These are phyloP conservation scores for Volucella bombylans DNA, from an alignment of 2,888 invertebrate species.

Conservation along the genomic window DNA sequence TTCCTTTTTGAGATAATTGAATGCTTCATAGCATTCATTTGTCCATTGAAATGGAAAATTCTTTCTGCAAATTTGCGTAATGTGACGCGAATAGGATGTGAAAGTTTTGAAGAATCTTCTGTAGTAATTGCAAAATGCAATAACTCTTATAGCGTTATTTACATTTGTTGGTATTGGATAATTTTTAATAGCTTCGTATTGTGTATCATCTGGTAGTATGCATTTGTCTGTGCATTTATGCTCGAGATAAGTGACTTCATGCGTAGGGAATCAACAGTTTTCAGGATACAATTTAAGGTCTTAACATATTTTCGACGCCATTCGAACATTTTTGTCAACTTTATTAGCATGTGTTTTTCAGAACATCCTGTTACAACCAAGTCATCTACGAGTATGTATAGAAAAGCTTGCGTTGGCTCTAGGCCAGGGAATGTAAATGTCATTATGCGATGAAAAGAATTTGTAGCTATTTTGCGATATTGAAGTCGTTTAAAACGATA, in stretches of 20 bases:
- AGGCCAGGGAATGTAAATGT: conserved; percentile 70
- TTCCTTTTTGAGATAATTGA: too few relatives aligned
- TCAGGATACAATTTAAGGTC: conserved; percentile 68
- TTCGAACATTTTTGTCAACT: conserved; percentile 36
- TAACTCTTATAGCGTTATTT: too few relatives aligned
- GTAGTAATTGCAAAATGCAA: too few relatives aligned
- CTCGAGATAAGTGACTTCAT: conserved; percentile 66
- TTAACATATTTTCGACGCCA: conserved; percentile 35
- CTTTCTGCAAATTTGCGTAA: too few relatives aligned
- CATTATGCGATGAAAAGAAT: conserved; percentile 76
- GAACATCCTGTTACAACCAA: conserved; percentile 73
- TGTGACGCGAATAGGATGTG: too few relatives aligned
- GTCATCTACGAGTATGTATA: conserved; percentile 76
- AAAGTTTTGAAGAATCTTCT: too few relatives aligned
- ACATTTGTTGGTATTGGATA: conserved; percentile 55
- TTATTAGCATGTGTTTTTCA: conserved; percentile 52
- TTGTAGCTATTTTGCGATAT: conserved; percentile 73
- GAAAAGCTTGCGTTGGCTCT: too few relatives aligned
- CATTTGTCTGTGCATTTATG: conserved; percentile 58
- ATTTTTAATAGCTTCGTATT: conserved; percentile 31
- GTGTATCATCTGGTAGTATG: too few relatives aligned
- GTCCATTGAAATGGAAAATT: too few relatives aligned
- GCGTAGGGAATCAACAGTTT: conserved; percentile 68
- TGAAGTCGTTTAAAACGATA: conserved; percentile 72
- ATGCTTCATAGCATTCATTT: too few relatives aligned